Conservation (phyloP, 2,888 invertebrate genomes). For the Cantharis lateralis region DNA sequence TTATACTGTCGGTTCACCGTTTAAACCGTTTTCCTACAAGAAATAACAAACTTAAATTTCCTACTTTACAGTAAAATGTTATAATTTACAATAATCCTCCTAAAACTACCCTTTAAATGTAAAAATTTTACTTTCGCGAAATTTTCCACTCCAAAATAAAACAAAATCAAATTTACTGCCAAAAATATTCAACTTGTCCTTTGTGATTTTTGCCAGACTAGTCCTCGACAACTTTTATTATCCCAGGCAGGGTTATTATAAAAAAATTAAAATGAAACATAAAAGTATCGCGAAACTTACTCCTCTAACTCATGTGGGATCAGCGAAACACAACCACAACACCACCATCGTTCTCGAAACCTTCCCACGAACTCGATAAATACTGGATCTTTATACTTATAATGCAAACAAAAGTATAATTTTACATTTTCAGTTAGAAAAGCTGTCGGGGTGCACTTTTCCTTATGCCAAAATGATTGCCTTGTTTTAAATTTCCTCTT, state of each 20-base stretch:
- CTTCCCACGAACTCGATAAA: background rate
- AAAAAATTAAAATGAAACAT: background rate
- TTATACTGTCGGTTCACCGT: slow-evolving; percentile 26
- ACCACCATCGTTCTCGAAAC: background rate
- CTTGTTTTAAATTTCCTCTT: background rate
- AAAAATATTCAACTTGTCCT: background rate
- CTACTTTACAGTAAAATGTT: slow-evolving; percentile 15
- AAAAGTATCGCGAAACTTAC: background rate
- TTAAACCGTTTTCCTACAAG: slow-evolving; percentile 21
- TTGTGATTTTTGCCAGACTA: background rate
- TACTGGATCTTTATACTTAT: background rate
- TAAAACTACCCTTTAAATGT: background rate
- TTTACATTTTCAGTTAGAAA: no score
- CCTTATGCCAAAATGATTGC: background rate
- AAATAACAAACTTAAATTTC: slow-evolving; percentile 23
- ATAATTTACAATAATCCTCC: slow-evolving; percentile 4
- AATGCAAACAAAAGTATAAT: background rate
- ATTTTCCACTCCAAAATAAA: background rate
- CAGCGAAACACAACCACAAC: background rate
- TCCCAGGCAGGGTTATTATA: background rate
- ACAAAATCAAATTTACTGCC: background rate
- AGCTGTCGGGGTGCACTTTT: no score
- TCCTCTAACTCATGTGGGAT: background rate
- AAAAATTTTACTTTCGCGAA: background rate
- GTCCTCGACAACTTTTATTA: background rate